phyloP scores from a whole-genome alignment of 2,797 vertebrate genomes.

The Leptoclinus maculatus region DNA sequence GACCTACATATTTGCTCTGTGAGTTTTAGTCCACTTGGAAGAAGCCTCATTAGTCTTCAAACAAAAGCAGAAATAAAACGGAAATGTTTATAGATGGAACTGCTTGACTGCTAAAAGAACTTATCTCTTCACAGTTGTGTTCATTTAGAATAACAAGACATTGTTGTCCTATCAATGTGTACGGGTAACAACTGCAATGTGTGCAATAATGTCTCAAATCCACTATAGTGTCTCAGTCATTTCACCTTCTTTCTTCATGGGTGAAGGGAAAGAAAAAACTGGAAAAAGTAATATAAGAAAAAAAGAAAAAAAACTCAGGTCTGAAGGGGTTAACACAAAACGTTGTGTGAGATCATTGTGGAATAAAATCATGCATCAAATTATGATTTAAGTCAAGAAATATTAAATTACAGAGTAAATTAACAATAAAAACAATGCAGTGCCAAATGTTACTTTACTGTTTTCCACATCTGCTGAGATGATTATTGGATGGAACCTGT shows the following conservation, averaged over 20 bases:
- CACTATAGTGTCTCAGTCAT: not conserved
- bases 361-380: not conserved
- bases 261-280: not conserved
- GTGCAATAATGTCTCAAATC: not conserved
- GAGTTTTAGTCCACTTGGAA: not conserved
- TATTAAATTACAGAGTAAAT: not conserved
- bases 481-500: not conserved
- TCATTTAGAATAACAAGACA: not conserved
- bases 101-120: not conserved
- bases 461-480: conserved; percentile 2
- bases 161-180: not conserved
- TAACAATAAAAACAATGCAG: not conserved
- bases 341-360: not conserved
- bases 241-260: not conserved
- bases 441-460: not conserved
- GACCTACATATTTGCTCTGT: not conserved
- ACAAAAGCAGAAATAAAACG: not conserved
- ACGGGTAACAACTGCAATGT: not conserved
- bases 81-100: not conserved
- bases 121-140: no score
- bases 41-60: not conserved
- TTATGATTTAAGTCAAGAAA: conserved; percentile 1
- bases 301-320: not conserved
- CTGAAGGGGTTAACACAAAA: conserved; percentile 7
- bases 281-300: not conserved